These are phyloP conservation scores for Actinia tenebrosa DNA, from an alignment of 64 coral and sea anemone species.

Conservation along the genomic window DNA sequence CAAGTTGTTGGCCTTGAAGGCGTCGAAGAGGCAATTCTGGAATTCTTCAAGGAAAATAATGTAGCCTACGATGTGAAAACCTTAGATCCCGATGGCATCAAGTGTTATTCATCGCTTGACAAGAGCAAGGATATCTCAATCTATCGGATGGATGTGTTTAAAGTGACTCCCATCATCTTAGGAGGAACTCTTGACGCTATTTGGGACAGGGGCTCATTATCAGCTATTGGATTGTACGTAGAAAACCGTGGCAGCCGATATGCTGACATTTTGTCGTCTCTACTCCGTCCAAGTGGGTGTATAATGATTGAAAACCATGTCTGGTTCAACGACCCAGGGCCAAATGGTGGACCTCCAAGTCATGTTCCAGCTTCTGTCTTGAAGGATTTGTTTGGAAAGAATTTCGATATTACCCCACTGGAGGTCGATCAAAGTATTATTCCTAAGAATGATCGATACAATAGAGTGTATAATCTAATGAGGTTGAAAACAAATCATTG, in stretches of 20 bases:
- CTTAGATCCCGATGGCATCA: neutral
- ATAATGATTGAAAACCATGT: conserved; percentile 33
- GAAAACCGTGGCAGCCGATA: conserved; percentile 33
- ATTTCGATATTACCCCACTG: conserved; percentile 27
- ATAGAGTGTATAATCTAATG: neutral
- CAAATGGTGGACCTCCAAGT: neutral
- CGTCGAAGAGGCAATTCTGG: conserved; percentile 1
- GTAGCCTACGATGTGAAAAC: conserved; percentile 12
- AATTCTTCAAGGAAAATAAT: conserved; percentile 39
- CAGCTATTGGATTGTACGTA: conserved; percentile 12
- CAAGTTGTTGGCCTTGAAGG: conserved; percentile 34
- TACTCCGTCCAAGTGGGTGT: conserved; percentile 18
- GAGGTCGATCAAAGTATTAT: conserved; percentile 11
- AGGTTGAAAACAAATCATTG: neutral
- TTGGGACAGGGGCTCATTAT: conserved; percentile 51
- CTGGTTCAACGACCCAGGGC: conserved; percentile 10
- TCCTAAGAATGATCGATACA: neutral
- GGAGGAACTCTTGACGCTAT: conserved; percentile 40
- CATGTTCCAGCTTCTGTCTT: conserved; percentile 11
- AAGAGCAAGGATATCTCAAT: conserved; percentile 4
- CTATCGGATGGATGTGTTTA: conserved; percentile 9
- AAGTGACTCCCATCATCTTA: neutral
- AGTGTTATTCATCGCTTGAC: conserved; percentile 19
- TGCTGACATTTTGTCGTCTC: conserved; percentile 20
- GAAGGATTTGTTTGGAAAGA: conserved; percentile 40